These are phyloP conservation scores for Prietella phreatophila DNA, from an alignment of 2,113 vertebrate genomes.

Conservation along the genomic window DNA sequence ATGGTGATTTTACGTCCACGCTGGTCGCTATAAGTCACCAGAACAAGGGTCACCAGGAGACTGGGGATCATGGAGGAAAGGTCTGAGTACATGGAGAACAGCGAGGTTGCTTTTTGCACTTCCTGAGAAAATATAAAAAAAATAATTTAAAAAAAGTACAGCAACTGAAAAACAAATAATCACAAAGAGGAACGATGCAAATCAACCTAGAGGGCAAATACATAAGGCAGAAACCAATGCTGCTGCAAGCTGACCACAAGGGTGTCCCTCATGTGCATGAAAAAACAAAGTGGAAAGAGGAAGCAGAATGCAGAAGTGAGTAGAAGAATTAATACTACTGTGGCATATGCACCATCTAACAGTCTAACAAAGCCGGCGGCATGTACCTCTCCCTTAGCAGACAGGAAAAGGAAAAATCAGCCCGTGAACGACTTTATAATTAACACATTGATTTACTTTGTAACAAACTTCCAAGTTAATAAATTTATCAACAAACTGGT, in stretches of 20 bases:
- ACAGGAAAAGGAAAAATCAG: neutral
- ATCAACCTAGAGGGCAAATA: neutral
- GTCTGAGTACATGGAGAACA: constrained; percentile 82
- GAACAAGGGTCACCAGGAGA: constrained; percentile 81
- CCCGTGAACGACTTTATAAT: neutral
- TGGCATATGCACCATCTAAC: neutral
- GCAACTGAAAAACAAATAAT: neutral
- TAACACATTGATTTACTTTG: neutral
- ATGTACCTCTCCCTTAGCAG: too few species aligned
- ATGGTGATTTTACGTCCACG: constrained; percentile 86
- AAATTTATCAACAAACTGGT: neutral
- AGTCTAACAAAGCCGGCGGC: neutral
- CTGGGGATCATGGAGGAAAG: constrained; percentile 80
- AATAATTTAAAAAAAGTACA: neutral
- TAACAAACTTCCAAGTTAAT: neutral
- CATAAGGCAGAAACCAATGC: neutral
- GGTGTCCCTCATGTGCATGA: neutral
- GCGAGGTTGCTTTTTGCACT: constrained; percentile 84
- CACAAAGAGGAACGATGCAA: neutral
- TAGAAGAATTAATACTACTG: neutral
- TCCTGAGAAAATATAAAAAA: constrained; percentile 69
- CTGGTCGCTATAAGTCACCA: constrained; percentile 86
- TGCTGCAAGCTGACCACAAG: neutral
- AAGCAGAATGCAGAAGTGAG: constrained; percentile 33
- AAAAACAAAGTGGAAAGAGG: constrained; percentile 28